These are phyloP conservation scores for Heptranchias perlo DNA, from an alignment of 2,113 vertebrate species.

Conservation along the genomic window DNA sequence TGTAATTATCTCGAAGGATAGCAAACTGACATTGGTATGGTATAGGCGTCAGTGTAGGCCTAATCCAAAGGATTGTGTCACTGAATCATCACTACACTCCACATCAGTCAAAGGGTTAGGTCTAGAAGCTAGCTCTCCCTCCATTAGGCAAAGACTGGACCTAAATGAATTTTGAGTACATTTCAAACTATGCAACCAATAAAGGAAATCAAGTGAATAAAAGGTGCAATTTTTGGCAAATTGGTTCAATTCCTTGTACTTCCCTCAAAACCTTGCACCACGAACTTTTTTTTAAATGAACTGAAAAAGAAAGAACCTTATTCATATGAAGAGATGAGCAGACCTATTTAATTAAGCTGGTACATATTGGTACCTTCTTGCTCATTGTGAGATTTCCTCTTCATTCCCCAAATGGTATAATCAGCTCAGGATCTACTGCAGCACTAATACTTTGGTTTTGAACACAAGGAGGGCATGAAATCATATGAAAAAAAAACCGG, in stretches of 20 bases:
- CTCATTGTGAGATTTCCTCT: neutral
- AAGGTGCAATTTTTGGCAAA: neutral
- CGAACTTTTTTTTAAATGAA: neutral
- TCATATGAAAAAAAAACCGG: neutral
- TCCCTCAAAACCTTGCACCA: neutral
- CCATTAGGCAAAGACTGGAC: neutral
- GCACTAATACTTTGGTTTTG: neutral
- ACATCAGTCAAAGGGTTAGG: neutral
- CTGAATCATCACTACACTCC: too few relatives aligned
- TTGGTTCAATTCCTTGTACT: too few relatives aligned
- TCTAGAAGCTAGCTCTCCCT: neutral
- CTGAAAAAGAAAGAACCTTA: neutral
- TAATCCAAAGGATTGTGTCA: too few relatives aligned
- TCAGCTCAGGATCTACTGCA: neutral
- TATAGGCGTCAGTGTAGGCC: too few relatives aligned
- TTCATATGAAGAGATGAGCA: neutral
- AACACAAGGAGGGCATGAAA: neutral
- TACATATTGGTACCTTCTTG: neutral
- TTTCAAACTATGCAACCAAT: neutral
- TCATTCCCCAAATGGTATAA: neutral
- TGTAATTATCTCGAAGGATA: too few relatives aligned
- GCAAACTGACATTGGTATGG: too few relatives aligned
- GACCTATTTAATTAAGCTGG: neutral
- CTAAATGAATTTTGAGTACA: neutral
- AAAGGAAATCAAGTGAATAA: neutral